Conservation (phyloP, 2,797 vertebrate species). For the Chelmon rostratus region DNA sequence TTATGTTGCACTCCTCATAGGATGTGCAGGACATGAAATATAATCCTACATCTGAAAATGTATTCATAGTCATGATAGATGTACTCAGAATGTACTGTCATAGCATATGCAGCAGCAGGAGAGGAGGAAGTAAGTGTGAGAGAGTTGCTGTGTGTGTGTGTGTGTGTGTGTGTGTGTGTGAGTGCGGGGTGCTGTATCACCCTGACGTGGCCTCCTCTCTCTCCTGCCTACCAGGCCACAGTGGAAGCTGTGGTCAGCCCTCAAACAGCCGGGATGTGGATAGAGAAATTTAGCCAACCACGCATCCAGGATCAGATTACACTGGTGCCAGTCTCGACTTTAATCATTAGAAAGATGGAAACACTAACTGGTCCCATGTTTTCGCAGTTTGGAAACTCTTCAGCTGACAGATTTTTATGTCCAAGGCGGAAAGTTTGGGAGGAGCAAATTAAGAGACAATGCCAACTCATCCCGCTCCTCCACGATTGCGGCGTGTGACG, state of each 20-base stretch:
- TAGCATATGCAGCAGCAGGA: constrained; percentile 56
- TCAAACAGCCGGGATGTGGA: constrained; percentile 72
- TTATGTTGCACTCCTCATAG: constrained; percentile 63
- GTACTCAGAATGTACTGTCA: constrained; percentile 53
- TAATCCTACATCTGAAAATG: constrained; percentile 60
- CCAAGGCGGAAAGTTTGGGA: constrained; percentile 52
- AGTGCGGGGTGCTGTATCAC: constrained; percentile 50
- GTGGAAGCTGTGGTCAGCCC: constrained; percentile 71
- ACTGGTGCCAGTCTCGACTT: constrained; percentile 58
- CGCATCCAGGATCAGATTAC: constrained; percentile 68
- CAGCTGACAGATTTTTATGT: constrained; percentile 37
- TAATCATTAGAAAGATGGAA: constrained; percentile 65
- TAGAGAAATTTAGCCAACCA: constrained; percentile 66
- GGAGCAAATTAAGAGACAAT: constrained; percentile 37
- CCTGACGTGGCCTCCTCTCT: constrained; percentile 67
- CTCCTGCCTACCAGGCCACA: constrained; percentile 62
- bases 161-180: constrained; percentile 9
- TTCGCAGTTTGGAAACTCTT: constrained; percentile 67
- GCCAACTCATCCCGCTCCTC: constrained; percentile 32
- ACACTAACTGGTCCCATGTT: constrained; percentile 60
- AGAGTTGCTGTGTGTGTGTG: constrained; percentile 30
- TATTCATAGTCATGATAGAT: constrained; percentile 73
- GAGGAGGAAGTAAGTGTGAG: constrained; percentile 47
- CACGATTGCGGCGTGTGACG: not conserved
- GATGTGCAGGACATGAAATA: constrained; percentile 67